These are phyloP conservation scores for Capromys pilorides DNA, from an alignment of 2,797 vertebrate genomes.

Conservation along the genomic window DNA sequence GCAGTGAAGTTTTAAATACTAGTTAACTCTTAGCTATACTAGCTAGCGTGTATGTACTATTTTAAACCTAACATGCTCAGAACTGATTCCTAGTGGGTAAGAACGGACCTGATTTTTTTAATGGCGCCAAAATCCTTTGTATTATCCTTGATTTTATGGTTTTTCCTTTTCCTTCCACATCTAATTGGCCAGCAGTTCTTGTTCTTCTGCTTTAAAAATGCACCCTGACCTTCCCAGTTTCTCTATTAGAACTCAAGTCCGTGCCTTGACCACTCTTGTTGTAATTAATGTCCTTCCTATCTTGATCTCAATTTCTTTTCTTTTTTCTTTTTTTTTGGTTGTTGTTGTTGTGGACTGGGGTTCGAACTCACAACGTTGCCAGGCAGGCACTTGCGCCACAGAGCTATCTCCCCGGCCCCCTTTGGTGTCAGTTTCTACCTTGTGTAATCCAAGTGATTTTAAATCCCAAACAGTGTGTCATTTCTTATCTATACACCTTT, in stretches of 20 bases:
- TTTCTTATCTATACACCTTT: slow-evolving; percentile 23
- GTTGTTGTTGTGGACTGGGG: too few species aligned
- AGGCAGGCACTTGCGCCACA: too few species aligned
- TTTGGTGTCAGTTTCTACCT: slow-evolving; percentile 22
- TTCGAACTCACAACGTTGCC: too few species aligned
- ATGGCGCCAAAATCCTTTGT: neutral
- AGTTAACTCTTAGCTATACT: neutral
- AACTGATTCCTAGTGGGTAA: neutral
- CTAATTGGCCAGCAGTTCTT: neutral
- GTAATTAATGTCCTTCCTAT: neutral
- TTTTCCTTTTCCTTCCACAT: neutral
- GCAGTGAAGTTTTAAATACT: slow-evolving; percentile 17
- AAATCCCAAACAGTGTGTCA: neutral
- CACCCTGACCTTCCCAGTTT: neutral
- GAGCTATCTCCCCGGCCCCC: too few species aligned
- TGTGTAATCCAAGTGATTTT: slow-evolving; percentile 27
- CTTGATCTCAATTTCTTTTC: neutral
- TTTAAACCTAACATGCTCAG: slow-evolving; percentile 9
- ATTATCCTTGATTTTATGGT: neutral
- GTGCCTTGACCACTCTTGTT: neutral
- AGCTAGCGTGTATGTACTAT: neutral
- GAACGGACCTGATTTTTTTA: neutral
- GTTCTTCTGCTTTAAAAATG: neutral
- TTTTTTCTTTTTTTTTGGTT: too few species aligned
- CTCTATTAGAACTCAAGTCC: neutral